Evolutionary conservation across 2,113 vertebrate genomes (phyloP).

Genomic region (Sciurus niger): DNA sequence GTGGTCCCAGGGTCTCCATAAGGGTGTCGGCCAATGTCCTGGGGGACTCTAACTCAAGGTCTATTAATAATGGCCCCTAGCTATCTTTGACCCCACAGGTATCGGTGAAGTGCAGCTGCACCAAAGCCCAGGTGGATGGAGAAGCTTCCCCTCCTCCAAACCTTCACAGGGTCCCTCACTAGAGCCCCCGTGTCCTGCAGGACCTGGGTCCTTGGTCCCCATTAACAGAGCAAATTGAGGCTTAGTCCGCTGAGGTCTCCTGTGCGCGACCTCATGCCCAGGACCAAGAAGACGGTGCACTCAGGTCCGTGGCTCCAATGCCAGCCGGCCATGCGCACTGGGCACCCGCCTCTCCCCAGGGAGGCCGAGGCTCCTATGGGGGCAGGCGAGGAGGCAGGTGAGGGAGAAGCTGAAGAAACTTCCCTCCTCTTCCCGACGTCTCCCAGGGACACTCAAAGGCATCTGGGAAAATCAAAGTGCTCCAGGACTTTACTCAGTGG

Average conservation of each 20-base stretch:
- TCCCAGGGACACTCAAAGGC: neutral
- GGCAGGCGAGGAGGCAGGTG: too few species aligned
- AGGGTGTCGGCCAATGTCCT: neutral
- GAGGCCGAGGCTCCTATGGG: accelerated
- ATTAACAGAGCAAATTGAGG: neutral
- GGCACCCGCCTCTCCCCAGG: neutral
- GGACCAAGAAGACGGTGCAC: accelerated
- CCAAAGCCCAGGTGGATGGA: neutral
- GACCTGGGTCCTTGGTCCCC: accelerated
- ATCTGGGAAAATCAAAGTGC: slow-evolving; percentile 65
- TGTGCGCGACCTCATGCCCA: neutral
- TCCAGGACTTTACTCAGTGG: neutral
- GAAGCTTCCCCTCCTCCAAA: too few species aligned
- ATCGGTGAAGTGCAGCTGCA: accelerated
- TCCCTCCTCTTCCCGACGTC: neutral
- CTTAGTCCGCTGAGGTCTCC: neutral
- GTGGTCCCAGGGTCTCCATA: accelerated
- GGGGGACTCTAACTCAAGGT: accelerated
- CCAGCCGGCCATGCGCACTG: neutral
- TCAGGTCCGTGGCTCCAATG: accelerated
- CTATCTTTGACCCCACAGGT: accelerated
- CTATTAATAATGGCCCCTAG: accelerated
- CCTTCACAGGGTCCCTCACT: accelerated
- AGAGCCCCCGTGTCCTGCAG: neutral
- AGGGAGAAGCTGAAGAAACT: neutral